Base-by-base conservation (phyloP, 2,888 invertebrate genomes). In the Biston betularia region DNA sequence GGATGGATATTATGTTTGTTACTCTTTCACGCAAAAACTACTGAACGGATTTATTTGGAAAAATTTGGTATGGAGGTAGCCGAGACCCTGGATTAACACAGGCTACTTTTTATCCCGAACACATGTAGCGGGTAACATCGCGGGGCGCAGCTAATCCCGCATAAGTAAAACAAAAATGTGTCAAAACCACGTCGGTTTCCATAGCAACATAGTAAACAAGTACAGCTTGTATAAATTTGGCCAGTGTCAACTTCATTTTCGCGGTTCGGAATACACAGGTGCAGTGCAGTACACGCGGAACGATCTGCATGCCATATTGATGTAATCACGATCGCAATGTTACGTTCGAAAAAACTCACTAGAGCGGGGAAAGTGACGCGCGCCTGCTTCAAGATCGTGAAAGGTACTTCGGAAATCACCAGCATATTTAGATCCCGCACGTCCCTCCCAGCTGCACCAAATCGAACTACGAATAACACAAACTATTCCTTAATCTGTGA, bases 341-440 rank as follows among this genome's bases (percentile, higher is more conserved):
- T 91, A 91, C 91, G 90, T 89, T 89, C 85, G 87, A 90, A 92
- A 92, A 92, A 92, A 91, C 88, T 87, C 89, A 87, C 85, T 84
- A 82, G 86, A 90, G 87, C 90, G 89, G 92, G 88, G 93, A 93
- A 92, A 93, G 93, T 92, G 93, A 92, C 90, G 88, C 90, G 88
- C 81, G 84, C 83, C 84, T 83, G 85, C 85, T 84, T 87, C 87
- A 85, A 90, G 88, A 90, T 89, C 92, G 92, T 91, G 92, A 92
- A 93, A 92, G 92, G 93, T 90, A 92, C 90, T 89, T 83, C 85
- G 76, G 79, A 81, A 82, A 84, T 83, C 81, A 85, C 92, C 89
- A 82, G 70, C 72, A 59, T 81, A 78, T 70, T 58, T 59, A 75
- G 91, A 88, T 74, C 89, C 78, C 78, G 75, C 78, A 71, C 81